phyloP scores from a whole-genome alignment of 2,113 vertebrate genomes.

The human region DNA sequence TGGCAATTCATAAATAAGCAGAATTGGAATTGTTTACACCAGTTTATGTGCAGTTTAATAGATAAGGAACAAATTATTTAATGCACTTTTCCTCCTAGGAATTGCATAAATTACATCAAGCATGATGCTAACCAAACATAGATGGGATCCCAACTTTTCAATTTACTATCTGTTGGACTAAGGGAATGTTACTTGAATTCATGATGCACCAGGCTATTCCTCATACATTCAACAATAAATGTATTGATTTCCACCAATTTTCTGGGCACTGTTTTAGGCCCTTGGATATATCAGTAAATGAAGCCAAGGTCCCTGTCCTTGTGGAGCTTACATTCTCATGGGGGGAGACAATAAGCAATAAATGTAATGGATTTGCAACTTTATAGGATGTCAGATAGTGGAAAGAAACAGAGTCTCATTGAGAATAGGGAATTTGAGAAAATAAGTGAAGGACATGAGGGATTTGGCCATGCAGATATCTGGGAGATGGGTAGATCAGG shows the following conservation, averaged over 20 bases:
- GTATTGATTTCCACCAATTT: neutral
- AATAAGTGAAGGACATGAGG: neutral
- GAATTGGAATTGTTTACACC: neutral
- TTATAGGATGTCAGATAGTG: neutral
- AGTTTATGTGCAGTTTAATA: neutral
- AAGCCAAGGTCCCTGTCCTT: neutral
- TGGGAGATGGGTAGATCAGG: neutral
- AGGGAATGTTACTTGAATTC: neutral
- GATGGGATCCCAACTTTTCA: neutral
- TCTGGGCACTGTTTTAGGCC: neutral
- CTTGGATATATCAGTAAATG: neutral
- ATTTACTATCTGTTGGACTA: neutral
- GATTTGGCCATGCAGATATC: neutral
- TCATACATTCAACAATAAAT: neutral
- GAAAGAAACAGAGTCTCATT: neutral
- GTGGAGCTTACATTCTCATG: neutral
- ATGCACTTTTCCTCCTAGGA: neutral
- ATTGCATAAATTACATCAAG: neutral
- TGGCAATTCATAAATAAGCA: neutral
- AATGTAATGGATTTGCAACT: neutral
- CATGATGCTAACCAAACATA: neutral
- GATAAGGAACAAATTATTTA: neutral
- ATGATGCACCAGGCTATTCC: neutral
- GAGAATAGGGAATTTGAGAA: neutral
- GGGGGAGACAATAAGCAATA: neutral